Evolutionary conservation across 2,113 vertebrate species (phyloP).

Genomic region (Phrynocephalus versicolor): DNA sequence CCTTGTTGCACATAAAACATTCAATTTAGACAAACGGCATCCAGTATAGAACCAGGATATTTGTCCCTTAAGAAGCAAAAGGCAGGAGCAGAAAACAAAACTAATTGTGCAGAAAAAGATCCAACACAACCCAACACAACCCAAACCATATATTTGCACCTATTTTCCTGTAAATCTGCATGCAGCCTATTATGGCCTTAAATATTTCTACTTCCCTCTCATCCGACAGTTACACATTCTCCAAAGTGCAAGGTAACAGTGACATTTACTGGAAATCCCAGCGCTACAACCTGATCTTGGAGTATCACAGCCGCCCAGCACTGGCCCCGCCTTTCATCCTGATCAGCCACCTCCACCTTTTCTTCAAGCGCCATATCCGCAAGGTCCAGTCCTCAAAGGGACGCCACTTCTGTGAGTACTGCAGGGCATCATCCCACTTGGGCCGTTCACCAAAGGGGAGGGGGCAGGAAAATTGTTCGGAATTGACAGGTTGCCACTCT

Average conservation of each 20-base stretch:
- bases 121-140: background rate
- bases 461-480: background rate
- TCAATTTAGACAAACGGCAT: background rate
- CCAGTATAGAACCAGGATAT: background rate
- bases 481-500: no score
- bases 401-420: slow-evolving; percentile 72
- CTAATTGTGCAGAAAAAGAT: background rate
- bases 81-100: background rate
- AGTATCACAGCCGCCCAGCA: slow-evolving; percentile 84
- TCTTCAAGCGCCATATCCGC: slow-evolving; percentile 72
- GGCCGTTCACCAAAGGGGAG: no score
- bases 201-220: background rate
- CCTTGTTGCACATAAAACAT: background rate
- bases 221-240: slow-evolving; percentile 83
- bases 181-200: background rate
- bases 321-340: slow-evolving; percentile 87
- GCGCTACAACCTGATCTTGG: slow-evolving; percentile 86
- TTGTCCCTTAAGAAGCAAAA: background rate
- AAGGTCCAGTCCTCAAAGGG: slow-evolving; percentile 56
- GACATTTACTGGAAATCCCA: slow-evolving; percentile 91
- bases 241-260: slow-evolving; percentile 85
- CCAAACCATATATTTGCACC: background rate
- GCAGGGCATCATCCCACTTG: no score
- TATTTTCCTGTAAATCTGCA: background rate
- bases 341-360: slow-evolving; percentile 81